Conservation (phyloP, 1,140 invertebrate species). For the Reticulitermes speratus region DNA sequence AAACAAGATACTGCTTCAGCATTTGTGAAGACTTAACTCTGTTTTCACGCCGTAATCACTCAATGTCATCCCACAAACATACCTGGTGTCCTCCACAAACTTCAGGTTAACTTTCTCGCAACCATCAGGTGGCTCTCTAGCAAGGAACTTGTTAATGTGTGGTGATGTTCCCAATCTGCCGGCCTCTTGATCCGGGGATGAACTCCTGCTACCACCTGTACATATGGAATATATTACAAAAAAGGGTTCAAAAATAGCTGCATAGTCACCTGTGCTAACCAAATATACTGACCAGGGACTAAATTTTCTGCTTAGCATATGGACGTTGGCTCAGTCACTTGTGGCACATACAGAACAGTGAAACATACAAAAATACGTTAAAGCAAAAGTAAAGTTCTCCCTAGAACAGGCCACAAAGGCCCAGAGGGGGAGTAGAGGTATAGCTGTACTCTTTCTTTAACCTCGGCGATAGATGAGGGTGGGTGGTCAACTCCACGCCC, state of each 20-base stretch:
- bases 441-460: too few relatives aligned
- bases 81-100: slow-evolving; percentile 64
- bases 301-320: too few relatives aligned
- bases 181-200: slow-evolving; percentile 58
- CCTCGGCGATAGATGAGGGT: too few relatives aligned
- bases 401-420: too few relatives aligned
- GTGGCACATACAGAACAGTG: too few relatives aligned
- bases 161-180: slow-evolving; percentile 68
- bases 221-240: slow-evolving; percentile 17
- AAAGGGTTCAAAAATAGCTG: not conserved
- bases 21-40: too few relatives aligned
- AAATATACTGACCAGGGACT: not conserved
- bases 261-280: not conserved
- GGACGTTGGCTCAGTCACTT: too few relatives aligned
- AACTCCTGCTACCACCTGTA: slow-evolving; percentile 57
- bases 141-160: slow-evolving; percentile 79
- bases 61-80: slow-evolving; percentile 21
- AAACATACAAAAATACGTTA: too few relatives aligned
- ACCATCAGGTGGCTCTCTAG: slow-evolving; percentile 82
- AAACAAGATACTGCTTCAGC: not conserved
- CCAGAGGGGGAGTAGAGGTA: too few relatives aligned
- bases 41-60: too few relatives aligned
- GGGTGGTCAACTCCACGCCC: too few relatives aligned
- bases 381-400: too few relatives aligned
- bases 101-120: slow-evolving; percentile 76